phyloP scores from a whole-genome alignment of 2,888 invertebrate genomes.

The Callinectes sapidus region DNA sequence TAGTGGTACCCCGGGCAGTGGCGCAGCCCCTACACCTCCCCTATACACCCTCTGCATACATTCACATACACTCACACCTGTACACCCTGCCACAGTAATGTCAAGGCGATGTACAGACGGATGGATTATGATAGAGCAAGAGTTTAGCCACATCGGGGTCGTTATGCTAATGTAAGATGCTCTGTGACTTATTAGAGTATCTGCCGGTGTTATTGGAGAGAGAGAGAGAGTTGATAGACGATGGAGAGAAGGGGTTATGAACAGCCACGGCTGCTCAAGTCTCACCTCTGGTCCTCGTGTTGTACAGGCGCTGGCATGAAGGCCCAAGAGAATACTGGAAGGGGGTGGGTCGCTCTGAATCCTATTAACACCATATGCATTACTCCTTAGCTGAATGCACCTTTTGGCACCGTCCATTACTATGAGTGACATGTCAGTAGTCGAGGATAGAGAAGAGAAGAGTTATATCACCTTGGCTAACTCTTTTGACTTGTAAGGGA shows the following conservation, averaged over 20 bases:
- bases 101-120: not conserved
- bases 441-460: too few species aligned
- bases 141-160: not conserved
- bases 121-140: not conserved
- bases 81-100: not conserved
- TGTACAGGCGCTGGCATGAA: not conserved
- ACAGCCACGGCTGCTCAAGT: not conserved
- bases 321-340: not conserved
- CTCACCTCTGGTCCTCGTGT: not conserved
- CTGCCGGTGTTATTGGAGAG: not conserved
- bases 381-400: too few species aligned
- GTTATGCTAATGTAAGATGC: not conserved
- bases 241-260: not conserved
- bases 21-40: conserved; percentile 42
- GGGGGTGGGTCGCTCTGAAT: too few species aligned
- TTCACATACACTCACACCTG: not conserved
- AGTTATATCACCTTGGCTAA: too few species aligned
- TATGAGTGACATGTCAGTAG: too few species aligned
- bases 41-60: conserved; percentile 11
- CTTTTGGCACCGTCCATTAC: too few species aligned
- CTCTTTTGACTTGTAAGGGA: too few species aligned
- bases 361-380: too few species aligned
- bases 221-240: conserved; percentile 22
- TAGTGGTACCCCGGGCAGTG: conserved; percentile 54
- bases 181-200: not conserved